Evolutionary conservation across 2,113 vertebrate species (phyloP).

Genomic region (Melanerpes formicivorus): DNA sequence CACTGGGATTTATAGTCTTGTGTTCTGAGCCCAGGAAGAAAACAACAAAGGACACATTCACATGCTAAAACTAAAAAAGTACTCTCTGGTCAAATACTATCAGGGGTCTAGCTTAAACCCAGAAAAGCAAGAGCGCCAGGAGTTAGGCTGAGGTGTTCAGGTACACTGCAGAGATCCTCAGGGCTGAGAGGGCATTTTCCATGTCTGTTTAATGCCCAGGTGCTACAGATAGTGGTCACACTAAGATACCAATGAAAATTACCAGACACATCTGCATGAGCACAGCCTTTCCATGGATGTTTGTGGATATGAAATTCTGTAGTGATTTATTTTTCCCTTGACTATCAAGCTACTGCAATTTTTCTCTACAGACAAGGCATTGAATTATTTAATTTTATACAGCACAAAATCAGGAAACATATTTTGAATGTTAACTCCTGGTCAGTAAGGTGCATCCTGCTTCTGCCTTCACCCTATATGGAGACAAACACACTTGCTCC

Average conservation of each 20-base stretch:
- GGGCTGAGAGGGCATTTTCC: neutral
- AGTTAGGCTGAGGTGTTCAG: neutral
- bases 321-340: neutral
- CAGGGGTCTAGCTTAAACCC: neutral
- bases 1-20: slow-evolving; percentile 60
- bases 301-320: neutral
- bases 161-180: neutral
- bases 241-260: neutral
- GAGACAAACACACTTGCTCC: neutral
- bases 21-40: neutral
- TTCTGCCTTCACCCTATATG: neutral
- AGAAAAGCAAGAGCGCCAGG: neutral
- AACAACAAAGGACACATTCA: slow-evolving; percentile 2
- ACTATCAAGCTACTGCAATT: neutral
- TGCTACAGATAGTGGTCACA: neutral
- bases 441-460: neutral
- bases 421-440: neutral
- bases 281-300: neutral
- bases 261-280: neutral
- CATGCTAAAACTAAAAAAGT: neutral
- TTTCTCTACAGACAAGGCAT: neutral
- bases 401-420: neutral
- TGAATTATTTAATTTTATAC: neutral
- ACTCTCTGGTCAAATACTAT: neutral
- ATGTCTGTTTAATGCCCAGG: neutral